Evolutionary conservation across 2,113 vertebrate genomes (phyloP), one percentile per base, ranked within the genome.

Genomic region (Emydura subglobosa): DNA sequence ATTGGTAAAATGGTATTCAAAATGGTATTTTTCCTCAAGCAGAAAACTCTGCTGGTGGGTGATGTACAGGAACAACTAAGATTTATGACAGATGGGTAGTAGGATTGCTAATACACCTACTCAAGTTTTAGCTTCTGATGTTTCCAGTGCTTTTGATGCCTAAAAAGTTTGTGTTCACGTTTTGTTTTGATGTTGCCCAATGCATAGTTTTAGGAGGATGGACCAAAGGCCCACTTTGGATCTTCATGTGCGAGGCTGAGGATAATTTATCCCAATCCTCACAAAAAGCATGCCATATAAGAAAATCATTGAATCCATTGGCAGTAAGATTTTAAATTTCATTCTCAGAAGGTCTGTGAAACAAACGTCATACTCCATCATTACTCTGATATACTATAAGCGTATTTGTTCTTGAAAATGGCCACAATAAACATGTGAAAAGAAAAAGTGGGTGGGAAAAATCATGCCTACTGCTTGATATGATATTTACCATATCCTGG

Each of bases 41-140:
- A 97, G 94, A 92, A 93, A 95, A 94, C 92, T 97, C 94, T 97
- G 95, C 96, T 96, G 93, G 96, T 97, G 96, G 97, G 97, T 97
- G 97, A 97, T 97, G 95, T 97, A 95, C 96, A 97, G 97, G 96
- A 97, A 97, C 97, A 97, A 97, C 89, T 94, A 95, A 97, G 96
- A 93, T 96, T 95, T 94, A 91, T 97, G 96, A 97, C 97, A 98
- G 97, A 98, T 97, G 97, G 97, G 96, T 95, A 92, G 97, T 98
- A 96, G 97, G 97, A 97, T 91, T 98, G 95, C 95, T 97, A 89
- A 94, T 96, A 97, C 97, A 98, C 97, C 96, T 98, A 97, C 97
- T 96, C 93, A 44, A n/a, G 5, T 79, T 95, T 79, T 79, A 44
- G 83, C 1, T 92, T 97, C 94, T 97, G 95, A 96, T 98, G 96